Evolutionary conservation across 2,888 invertebrate species (phyloP).

Genomic region (Crocallis elinguaria): DNA sequence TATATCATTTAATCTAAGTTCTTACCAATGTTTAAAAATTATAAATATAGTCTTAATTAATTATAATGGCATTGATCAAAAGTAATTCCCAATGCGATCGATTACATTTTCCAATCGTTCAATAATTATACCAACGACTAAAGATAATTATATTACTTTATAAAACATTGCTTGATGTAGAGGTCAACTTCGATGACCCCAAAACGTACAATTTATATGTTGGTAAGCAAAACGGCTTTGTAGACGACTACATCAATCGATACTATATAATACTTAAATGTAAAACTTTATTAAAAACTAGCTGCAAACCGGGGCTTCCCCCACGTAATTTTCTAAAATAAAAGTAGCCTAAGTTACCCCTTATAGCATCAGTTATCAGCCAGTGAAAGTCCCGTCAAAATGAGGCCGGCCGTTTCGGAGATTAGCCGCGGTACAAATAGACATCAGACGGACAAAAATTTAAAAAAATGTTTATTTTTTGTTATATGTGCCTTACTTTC

Average conservation of each 20-base stretch:
- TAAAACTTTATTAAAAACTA: no score
- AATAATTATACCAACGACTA: not conserved
- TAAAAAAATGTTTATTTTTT: no score
- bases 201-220: not conserved
- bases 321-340: no score
- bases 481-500: no score
- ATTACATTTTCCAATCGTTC: not conserved
- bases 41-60: not conserved
- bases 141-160: constrained; percentile 2
- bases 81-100: not conserved
- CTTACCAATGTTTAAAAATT: no score
- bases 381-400: no score
- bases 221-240: not conserved
- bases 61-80: constrained; percentile 5
- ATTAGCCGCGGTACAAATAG: no score
- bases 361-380: no score
- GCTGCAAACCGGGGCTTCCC: no score
- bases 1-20: not conserved
- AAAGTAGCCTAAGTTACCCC: no score
- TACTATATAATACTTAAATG: not conserved
- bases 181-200: constrained; percentile 7
- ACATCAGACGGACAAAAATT: no score
- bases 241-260: not conserved
- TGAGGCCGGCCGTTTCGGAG: no score
- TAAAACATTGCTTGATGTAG: not conserved